These are phyloP conservation scores for Sorex fumeus DNA, from an alignment of 2,113 vertebrate species.

Conservation along the genomic window DNA sequence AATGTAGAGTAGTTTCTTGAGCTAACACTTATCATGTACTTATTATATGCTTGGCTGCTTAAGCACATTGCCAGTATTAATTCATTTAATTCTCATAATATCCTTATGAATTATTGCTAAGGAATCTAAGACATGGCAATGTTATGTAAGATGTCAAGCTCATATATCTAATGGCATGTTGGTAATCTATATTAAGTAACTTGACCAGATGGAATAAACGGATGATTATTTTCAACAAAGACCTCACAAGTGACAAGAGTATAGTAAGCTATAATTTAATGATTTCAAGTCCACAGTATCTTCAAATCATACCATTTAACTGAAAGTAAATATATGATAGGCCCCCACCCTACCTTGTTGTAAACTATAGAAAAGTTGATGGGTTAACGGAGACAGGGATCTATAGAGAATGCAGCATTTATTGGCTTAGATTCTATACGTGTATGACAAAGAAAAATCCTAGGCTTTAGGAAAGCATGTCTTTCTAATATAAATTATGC, in stretches of 20 bases:
- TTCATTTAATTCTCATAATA: conserved; percentile 30
- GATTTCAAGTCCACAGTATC: conserved; percentile 10
- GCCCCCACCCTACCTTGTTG: not conserved
- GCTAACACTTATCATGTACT: conserved; percentile 38
- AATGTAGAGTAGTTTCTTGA: conserved; percentile 31
- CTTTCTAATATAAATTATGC: not conserved
- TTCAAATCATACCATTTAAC: conserved; percentile 25
- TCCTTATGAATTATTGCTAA: conserved; percentile 47
- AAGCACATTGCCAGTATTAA: conserved; percentile 35
- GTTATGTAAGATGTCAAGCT: not conserved
- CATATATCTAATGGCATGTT: not conserved
- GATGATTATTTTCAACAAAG: conserved; percentile 26
- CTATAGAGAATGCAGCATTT: conserved; percentile 46
- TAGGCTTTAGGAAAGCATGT: conserved; percentile 21
- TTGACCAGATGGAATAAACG: not conserved
- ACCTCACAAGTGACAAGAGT: not conserved
- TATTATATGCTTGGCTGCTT: conserved; percentile 28
- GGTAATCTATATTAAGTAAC: not conserved
- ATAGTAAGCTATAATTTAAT: conserved; percentile 6
- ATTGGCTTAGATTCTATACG: not conserved
- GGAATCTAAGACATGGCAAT: not conserved
- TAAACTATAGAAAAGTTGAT: conserved; percentile 20
- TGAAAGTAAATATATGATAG: conserved; percentile 54
- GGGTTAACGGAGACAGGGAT: not conserved
- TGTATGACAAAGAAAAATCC: not conserved